Percentiles rank a stretch among this genome's conserved stretches.
These are phyloP conservation scores for Maniola hyperantus DNA, from an alignment of 2,888 invertebrate genomes.

Conservation along the genomic window DNA sequence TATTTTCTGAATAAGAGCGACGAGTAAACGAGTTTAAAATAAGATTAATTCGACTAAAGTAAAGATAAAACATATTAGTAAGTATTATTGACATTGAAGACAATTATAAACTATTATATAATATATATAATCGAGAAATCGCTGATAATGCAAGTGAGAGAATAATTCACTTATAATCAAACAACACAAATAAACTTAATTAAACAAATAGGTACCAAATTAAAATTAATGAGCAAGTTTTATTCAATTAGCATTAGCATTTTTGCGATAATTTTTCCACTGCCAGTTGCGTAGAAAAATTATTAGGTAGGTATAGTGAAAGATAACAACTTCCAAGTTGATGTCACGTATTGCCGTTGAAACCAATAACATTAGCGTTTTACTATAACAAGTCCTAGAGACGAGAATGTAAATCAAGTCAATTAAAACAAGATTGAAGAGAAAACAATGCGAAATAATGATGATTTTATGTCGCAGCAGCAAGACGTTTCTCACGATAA, in stretches of 20 bases:
- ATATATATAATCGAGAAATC: too few relatives aligned
- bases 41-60: too few relatives aligned
- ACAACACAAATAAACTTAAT: background rate
- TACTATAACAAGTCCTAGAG: background rate
- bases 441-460: conserved; percentile 6
- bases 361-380: background rate
- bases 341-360: conserved; percentile 1
- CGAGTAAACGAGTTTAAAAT: too few relatives aligned
- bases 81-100: too few relatives aligned
- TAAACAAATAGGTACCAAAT: background rate
- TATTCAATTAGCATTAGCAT: background rate
- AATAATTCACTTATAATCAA: background rate
- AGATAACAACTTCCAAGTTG: conserved; percentile 1
- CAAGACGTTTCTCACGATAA: background rate
- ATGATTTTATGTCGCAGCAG: background rate
- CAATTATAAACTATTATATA: too few relatives aligned
- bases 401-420: conserved; percentile 2
- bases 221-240: background rate
- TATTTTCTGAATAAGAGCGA: too few relatives aligned
- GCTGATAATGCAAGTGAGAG: background rate
- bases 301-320: background rate
- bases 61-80: too few relatives aligned
- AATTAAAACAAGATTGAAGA: background rate
- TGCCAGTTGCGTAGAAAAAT: background rate
- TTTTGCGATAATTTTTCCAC: background rate